phyloP scores from a whole-genome alignment of 2,113 vertebrate species.

The Antechinus flavipes region DNA sequence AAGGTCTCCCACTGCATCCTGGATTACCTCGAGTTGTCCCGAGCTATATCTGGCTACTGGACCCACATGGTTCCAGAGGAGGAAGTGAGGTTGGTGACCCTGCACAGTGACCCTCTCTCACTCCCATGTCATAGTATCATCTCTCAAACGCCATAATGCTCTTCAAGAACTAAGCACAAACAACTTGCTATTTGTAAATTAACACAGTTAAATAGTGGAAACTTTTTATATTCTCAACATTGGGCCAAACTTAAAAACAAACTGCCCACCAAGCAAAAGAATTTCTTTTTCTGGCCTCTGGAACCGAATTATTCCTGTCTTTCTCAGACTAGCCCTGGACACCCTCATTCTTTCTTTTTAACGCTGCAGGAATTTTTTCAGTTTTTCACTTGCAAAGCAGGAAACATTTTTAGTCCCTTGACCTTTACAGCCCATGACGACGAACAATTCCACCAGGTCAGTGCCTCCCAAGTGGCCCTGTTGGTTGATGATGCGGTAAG shows the following conservation, averaged over 20 bases:
- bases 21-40: no score
- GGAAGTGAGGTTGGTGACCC: no score
- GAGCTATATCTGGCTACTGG: no score
- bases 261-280: not conserved
- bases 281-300: constrained; percentile 24
- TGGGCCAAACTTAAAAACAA: not conserved
- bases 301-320: constrained; percentile 24
- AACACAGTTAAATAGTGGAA: constrained; percentile 45
- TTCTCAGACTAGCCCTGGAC: constrained; percentile 33
- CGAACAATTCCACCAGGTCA: constrained; percentile 6
- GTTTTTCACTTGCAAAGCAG: constrained; percentile 21
- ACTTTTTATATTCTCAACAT: not conserved
- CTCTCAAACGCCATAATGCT: no score
- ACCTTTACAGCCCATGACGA: constrained; percentile 34
- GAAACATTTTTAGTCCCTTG: constrained; percentile 41
- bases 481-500: constrained; percentile 32
- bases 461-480: constrained; percentile 43
- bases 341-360: not conserved
- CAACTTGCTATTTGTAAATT: constrained; percentile 44
- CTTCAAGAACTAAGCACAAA: not conserved
- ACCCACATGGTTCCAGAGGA: no score
- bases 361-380: constrained; percentile 5
- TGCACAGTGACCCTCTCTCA: no score
- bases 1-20: no score
- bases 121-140: no score